A percentile compares a stretch with the other conserved stretches of the same genome.
These are phyloP conservation scores for Resseliella maxima DNA, from an alignment of 2,888 invertebrate genomes.

Conservation along the genomic window DNA sequence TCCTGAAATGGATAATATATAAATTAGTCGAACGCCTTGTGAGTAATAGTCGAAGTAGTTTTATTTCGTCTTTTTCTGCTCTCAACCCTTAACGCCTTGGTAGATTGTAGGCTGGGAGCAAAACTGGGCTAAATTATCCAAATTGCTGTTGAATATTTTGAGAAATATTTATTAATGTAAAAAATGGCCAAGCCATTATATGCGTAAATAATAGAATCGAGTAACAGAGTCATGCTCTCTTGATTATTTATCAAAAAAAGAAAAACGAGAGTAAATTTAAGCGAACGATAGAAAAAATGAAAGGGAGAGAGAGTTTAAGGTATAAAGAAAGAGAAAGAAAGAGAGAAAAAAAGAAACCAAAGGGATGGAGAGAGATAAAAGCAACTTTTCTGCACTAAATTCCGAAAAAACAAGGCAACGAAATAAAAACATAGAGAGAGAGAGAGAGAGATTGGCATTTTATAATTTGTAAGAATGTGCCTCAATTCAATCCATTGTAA, in stretches of 20 bases:
- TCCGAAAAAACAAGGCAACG: not conserved
- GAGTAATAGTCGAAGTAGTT: not conserved
- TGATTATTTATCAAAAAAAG: not conserved
- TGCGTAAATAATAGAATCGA: slow-evolving; percentile 30
- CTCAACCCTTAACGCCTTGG: not conserved
- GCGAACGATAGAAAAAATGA: too few species aligned
- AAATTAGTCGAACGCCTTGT: slow-evolving; percentile 41
- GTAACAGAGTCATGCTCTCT: not conserved
- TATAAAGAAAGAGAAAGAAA: too few species aligned
- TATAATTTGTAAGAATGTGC: not conserved
- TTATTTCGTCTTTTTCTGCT: not conserved
- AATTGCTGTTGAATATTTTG: slow-evolving; percentile 42
- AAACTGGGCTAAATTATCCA: slow-evolving; percentile 3
- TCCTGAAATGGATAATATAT: slow-evolving; percentile 37
- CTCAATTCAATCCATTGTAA: not conserved
- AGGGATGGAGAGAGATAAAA: too few species aligned
- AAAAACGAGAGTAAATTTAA: not conserved
- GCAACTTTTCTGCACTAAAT: not conserved
- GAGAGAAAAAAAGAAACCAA: too few species aligned
- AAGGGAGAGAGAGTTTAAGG: too few species aligned
- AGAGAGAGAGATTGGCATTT: not conserved
- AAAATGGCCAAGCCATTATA: slow-evolving; percentile 33
- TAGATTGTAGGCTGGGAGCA: slow-evolving; percentile 14
- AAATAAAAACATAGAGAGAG: not conserved
- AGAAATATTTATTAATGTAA: slow-evolving; percentile 36